Base-by-base conservation (phyloP, 2,888 invertebrate species). In the Seira ritae region DNA sequence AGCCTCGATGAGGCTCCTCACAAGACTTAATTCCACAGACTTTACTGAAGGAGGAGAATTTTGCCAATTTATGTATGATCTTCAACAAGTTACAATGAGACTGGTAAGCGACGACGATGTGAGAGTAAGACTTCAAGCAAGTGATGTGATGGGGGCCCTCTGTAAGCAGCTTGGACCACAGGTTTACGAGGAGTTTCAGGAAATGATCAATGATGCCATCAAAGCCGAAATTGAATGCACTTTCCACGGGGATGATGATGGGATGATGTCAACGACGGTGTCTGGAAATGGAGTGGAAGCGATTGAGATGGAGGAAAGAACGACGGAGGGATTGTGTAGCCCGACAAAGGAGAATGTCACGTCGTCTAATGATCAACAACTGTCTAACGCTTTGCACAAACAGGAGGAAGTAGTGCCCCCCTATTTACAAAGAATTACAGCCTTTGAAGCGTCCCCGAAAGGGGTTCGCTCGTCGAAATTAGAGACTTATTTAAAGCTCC, bases 401-500 rank as follows among this genome's bases (percentile, higher is more conserved):
- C n/a, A n/a, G n/a, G n/a, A n/a, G n/a, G n/a, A n/a, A n/a, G n/a
- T n/a, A n/a, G n/a, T 74, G 69, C 17, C 66, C 2, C 66, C 81
- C 12, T 81, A 75, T 15, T 81, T 81, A 23, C 76, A 81, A 12
- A 81, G 66, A 66, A 81, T 81, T 42, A 76, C 81, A 55, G 81
- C 76, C 1, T 81, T 81, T 72, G 81, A 81, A 76, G 92, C 92
- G 46, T 92, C 81, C 0, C 81, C 81, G 10, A 81, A 81, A 22
- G 81, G 81, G 1, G 72, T 81, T 0, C 81, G 92, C 1, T 92
- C 92, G 92, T 92, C 92, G 79, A 91, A 91, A 76, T 88, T 92
- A 72, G 92, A 92, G 89, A 92, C 92, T 0, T 92, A 91, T 89
- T 91, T 93, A 91, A 92, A 92, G 90, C 92, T 92, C 89, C 89